Percentiles rank a stretch among this genome's conserved stretches.
Evolutionary conservation across 2,888 invertebrate genomes (phyloP).

Genomic region (Himalopsyche anomala): DNA sequence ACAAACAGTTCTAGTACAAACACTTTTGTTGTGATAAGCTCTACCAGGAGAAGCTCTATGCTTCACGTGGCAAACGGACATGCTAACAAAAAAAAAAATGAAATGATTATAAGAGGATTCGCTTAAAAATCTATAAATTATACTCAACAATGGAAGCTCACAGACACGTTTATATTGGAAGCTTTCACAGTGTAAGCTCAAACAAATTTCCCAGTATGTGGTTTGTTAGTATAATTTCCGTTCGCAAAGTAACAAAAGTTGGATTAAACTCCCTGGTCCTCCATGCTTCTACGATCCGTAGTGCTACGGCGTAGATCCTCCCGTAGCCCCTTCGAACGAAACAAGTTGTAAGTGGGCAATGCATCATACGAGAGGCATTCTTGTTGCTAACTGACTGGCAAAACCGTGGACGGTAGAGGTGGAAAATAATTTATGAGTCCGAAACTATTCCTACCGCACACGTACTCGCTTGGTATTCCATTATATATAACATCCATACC

Average conservation of each 20-base stretch:
- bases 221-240: slow-evolving; percentile 55
- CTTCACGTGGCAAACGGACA: no score
- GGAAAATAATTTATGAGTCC: slow-evolving; percentile 63
- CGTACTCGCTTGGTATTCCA: slow-evolving; percentile 8
- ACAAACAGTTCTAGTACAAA: no score
- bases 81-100: no score
- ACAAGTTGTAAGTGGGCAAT: slow-evolving; percentile 65
- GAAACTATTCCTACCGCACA: slow-evolving; percentile 53
- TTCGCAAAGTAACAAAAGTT: slow-evolving; percentile 35
- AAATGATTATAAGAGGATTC: no score
- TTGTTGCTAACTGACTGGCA: slow-evolving; percentile 63
- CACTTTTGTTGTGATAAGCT: no score
- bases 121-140: no score
- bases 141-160: no score
- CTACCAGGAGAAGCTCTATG: no score
- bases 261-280: slow-evolving; percentile 17
- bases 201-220: slow-evolving; percentile 8
- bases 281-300: slow-evolving; percentile 47
- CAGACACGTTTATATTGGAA: not conserved
- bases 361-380: slow-evolving; percentile 64
- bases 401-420: slow-evolving; percentile 59
- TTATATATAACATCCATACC: not conserved
- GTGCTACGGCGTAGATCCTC: slow-evolving; percentile 53
- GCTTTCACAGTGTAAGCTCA: not conserved
- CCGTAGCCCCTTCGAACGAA: slow-evolving; percentile 51